Percentiles rank a stretch among this genome's conserved stretches.
Conservation (phyloP, 2,888 invertebrate species). For the Sphaeridia pumilis region DNA sequence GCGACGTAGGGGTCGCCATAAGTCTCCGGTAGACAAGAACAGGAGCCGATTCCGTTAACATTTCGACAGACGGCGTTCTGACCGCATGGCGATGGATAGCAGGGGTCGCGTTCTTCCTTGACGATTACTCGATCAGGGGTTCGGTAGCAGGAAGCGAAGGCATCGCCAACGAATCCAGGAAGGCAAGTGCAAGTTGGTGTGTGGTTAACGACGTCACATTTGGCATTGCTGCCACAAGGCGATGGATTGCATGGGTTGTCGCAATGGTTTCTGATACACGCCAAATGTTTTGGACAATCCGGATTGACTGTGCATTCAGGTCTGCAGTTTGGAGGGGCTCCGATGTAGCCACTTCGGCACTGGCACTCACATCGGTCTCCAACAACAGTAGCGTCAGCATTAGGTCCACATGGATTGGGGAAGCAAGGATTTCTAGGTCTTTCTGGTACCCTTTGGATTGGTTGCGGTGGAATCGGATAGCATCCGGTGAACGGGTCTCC, state of each 20-base stretch:
- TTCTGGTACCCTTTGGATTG: conserved; percentile 17
- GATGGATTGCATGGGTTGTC: conserved; percentile 61
- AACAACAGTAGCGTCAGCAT: conserved; percentile 46
- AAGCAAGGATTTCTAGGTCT: conserved; percentile 43
- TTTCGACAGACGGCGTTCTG: conserved; percentile 44
- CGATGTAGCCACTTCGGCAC: conserved; percentile 38
- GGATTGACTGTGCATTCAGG: conserved; percentile 62
- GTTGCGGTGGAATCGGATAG: conserved; percentile 26
- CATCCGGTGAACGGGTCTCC: conserved; percentile 54
- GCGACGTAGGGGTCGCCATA: conserved; percentile 55
- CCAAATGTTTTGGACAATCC: conserved; percentile 46
- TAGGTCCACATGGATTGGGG: conserved; percentile 61
- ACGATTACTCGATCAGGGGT: conserved; percentile 10
- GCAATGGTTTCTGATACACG: conserved; percentile 59
- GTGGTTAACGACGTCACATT: conserved; percentile 62
- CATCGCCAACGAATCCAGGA: conserved; percentile 52
- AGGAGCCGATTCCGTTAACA: conserved; percentile 44
- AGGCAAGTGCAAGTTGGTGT: conserved; percentile 54
- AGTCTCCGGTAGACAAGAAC: conserved; percentile 65
- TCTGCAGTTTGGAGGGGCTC: conserved; percentile 34
- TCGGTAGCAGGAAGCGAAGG: conserved; percentile 45
- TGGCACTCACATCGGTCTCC: conserved; percentile 38
- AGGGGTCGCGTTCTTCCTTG: conserved; percentile 20
- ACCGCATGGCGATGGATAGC: conserved; percentile 31
- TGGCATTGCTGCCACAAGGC: conserved; percentile 59